These are phyloP conservation scores for Amphibalanus amphitrite DNA, from an alignment of 1,140 invertebrate genomes.

Conservation along the genomic window DNA sequence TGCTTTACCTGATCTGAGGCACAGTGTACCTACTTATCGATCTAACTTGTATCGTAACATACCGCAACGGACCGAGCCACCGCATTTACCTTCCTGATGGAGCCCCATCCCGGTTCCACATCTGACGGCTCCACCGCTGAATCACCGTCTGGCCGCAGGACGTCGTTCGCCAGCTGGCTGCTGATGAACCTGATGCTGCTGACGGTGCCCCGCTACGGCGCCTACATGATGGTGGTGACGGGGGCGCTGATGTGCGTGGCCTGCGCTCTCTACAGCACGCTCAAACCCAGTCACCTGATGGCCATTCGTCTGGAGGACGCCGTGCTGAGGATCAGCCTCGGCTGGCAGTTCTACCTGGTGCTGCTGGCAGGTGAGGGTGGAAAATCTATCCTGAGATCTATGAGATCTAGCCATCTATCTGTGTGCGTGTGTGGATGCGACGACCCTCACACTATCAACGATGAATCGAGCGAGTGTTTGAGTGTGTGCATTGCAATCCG, in stretches of 20 bases:
- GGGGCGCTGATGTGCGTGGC: slow-evolving; percentile 35
- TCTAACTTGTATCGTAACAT: too few species aligned
- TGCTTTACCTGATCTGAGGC: too few species aligned
- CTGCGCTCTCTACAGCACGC: slow-evolving; percentile 54
- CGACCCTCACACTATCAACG: too few species aligned
- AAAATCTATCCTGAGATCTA: not conserved
- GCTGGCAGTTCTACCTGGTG: slow-evolving; percentile 87
- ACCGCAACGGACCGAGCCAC: too few species aligned
- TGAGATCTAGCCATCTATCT: too few species aligned
- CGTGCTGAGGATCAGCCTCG: slow-evolving; percentile 57
- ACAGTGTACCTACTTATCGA: too few species aligned
- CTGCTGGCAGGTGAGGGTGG: slow-evolving; percentile 55
- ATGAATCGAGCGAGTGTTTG: too few species aligned
- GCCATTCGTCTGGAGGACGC: slow-evolving; percentile 67
- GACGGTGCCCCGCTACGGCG: slow-evolving; percentile 81
- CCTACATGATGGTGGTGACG: slow-evolving; percentile 66
- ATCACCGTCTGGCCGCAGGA: slow-evolving; percentile 37
- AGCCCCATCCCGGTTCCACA: too few species aligned
- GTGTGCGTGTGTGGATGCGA: too few species aligned
- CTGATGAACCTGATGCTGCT: slow-evolving; percentile 79
- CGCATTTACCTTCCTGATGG: too few species aligned
- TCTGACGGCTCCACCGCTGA: not conserved
- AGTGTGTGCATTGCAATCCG: too few species aligned
- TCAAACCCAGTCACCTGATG: slow-evolving; percentile 61
- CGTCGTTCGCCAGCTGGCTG: slow-evolving; percentile 72